Conservation (phyloP, 2,797 vertebrate species). For the Ctenopoma multispine region DNA sequence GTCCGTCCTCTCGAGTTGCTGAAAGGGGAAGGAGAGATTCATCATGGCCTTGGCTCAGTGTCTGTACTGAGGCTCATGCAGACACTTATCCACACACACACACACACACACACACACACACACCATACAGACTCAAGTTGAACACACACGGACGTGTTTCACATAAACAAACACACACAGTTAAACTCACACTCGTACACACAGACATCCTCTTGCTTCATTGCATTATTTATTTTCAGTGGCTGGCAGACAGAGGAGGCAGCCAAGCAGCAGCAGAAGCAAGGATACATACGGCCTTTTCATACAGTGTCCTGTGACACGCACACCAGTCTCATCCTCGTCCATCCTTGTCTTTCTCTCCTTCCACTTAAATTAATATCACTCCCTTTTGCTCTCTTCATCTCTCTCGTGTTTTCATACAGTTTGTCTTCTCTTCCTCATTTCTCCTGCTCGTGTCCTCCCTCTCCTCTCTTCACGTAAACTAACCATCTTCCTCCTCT, state of each 20-base stretch:
- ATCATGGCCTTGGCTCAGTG: conserved; percentile 54
- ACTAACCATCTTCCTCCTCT: background rate
- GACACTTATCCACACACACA: conserved; percentile 1
- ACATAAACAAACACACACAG: background rate
- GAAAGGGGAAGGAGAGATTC: conserved; percentile 55
- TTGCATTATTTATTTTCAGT: conserved; percentile 69
- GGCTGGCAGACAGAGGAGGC: conserved; percentile 49
- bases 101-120: no score
- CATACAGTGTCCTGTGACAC: conserved; percentile 34
- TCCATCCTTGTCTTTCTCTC: conserved; percentile 46
- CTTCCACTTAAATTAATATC: conserved; percentile 45
- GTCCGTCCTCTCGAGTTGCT: conserved; percentile 51
- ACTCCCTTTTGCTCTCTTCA: conserved; percentile 8
- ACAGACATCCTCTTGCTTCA: conserved; percentile 22
- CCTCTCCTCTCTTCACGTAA: conserved; percentile 13
- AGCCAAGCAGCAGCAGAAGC: conserved; percentile 47
- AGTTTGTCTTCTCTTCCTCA: background rate
- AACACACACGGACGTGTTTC: background rate
- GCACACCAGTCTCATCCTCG: conserved; percentile 11
- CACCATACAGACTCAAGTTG: no score
- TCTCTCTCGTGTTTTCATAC: conserved; percentile 9
- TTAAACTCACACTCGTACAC: background rate
- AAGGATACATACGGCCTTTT: conserved; percentile 59
- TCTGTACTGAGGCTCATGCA: background rate
- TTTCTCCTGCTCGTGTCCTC: conserved; percentile 1